Percentiles rank a stretch among this genome's conserved stretches.
These are phyloP conservation scores for Pterostichus niger DNA, from an alignment of 2,888 invertebrate genomes.

Conservation along the genomic window DNA sequence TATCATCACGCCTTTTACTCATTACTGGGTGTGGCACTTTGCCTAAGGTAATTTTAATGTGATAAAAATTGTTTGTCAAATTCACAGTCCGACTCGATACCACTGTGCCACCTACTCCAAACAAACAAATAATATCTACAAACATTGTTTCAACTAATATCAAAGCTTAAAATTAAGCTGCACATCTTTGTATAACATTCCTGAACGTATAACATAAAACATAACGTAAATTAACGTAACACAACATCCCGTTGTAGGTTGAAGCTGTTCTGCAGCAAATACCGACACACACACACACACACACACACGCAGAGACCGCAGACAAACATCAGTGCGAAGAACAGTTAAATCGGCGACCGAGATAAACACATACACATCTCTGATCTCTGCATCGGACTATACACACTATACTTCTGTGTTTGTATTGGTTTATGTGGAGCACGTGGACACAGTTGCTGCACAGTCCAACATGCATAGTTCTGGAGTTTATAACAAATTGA, in stretches of 20 bases:
- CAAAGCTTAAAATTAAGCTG: too few species aligned
- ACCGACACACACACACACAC: not conserved
- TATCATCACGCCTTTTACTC: too few species aligned
- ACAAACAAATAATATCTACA: too few species aligned
- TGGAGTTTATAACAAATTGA: too few species aligned
- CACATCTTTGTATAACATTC: too few species aligned
- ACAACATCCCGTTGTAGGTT: conserved; percentile 30
- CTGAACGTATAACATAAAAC: not conserved
- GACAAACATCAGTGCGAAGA: conserved; percentile 26
- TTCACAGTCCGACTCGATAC: too few species aligned
- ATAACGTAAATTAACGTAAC: conserved; percentile 10
- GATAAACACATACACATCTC: conserved; percentile 24
- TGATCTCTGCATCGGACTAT: not conserved
- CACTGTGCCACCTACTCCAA: too few species aligned
- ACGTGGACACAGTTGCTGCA: conserved; percentile 7
- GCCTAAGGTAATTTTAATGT: too few species aligned
- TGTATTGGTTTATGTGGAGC: not conserved
- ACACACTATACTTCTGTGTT: not conserved
- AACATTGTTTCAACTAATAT: too few species aligned
- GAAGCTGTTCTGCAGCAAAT: not conserved
- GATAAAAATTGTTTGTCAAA: too few species aligned
- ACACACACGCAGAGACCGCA: not conserved
- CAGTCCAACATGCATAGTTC: not conserved
- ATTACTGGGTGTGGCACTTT: too few species aligned
- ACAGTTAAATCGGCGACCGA: conserved; percentile 38